These are phyloP conservation scores for Tragulus kanchil DNA, from an alignment of 2,113 vertebrate genomes.

Conservation along the genomic window DNA sequence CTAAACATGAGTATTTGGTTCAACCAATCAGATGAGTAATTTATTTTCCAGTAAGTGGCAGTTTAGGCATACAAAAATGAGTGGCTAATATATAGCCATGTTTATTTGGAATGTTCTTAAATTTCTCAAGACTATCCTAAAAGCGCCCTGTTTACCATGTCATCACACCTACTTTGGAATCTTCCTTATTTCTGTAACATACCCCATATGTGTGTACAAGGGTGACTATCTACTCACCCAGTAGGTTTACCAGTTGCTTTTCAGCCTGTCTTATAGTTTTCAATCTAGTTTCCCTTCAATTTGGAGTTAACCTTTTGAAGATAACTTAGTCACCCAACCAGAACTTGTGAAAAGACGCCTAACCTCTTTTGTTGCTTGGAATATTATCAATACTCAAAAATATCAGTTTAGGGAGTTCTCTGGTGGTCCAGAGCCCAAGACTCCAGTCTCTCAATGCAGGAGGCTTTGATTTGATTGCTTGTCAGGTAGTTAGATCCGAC, in stretches of 20 bases:
- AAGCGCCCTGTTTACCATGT: not conserved
- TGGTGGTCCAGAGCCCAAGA: no score
- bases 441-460: no score
- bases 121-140: not conserved
- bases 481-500: no score
- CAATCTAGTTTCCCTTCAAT: not conserved
- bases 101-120: not conserved
- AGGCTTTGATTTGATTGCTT: no score
- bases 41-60: conserved; percentile 43
- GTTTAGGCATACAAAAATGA: not conserved
- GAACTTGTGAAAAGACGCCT: not conserved
- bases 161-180: not conserved
- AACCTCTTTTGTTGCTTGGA: not conserved
- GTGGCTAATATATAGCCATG: not conserved
- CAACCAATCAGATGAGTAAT: not conserved
- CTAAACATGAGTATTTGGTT: not conserved
- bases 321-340: not conserved
- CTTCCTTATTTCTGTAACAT: not conserved
- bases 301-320: not conserved
- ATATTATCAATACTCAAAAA: not conserved
- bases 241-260: not conserved
- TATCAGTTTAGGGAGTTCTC: no score
- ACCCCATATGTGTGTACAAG: not conserved
- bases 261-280: not conserved
- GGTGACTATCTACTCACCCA: not conserved